Evolutionary conservation across 1,140 invertebrate species (phyloP).

Genomic region (Drosophila sucinea): DNA sequence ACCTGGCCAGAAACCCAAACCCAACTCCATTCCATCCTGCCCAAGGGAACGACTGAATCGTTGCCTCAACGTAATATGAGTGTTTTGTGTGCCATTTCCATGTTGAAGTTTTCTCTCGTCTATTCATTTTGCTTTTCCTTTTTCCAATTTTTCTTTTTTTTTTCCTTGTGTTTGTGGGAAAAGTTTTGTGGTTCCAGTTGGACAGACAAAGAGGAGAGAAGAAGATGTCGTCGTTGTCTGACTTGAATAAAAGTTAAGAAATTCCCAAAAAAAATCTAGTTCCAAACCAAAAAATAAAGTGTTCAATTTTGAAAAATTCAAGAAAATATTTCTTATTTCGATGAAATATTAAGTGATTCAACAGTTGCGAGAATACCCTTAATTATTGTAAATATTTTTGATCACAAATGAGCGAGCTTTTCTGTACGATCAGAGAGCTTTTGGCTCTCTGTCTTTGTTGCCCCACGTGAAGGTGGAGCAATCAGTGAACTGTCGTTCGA

Average conservation of each 20-base stretch:
- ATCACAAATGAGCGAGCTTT: conserved; percentile 33
- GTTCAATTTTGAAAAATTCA: too few species aligned
- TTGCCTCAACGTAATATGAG: conserved; percentile 63
- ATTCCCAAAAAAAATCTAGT: conserved; percentile 8
- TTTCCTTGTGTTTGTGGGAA: conserved; percentile 16
- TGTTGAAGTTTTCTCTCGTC: conserved; percentile 42
- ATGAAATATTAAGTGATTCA: too few species aligned
- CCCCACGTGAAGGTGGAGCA: conserved; percentile 18
- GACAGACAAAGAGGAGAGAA: conserved; percentile 26
- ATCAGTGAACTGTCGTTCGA: conserved; percentile 19
- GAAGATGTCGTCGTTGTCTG: background rate
- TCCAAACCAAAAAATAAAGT: too few species aligned
- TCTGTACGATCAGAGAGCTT: background rate
- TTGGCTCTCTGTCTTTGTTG: background rate
- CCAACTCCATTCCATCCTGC: background rate
- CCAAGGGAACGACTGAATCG: conserved; percentile 19
- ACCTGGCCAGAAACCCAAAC: conserved; percentile 37
- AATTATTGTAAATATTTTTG: conserved; percentile 1
- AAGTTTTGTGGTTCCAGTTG: conserved; percentile 47
- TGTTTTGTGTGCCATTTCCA: conserved; percentile 72
- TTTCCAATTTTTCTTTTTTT: conserved; percentile 19
- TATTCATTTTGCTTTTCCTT: conserved; percentile 35
- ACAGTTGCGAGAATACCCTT: too few species aligned
- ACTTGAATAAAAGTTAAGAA: conserved; percentile 27
- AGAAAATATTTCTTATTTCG: too few species aligned